Percentiles rank a stretch among this genome's conserved stretches.
phyloP scores from a whole-genome alignment of 2,888 invertebrate genomes.

The Theretra japonica region DNA sequence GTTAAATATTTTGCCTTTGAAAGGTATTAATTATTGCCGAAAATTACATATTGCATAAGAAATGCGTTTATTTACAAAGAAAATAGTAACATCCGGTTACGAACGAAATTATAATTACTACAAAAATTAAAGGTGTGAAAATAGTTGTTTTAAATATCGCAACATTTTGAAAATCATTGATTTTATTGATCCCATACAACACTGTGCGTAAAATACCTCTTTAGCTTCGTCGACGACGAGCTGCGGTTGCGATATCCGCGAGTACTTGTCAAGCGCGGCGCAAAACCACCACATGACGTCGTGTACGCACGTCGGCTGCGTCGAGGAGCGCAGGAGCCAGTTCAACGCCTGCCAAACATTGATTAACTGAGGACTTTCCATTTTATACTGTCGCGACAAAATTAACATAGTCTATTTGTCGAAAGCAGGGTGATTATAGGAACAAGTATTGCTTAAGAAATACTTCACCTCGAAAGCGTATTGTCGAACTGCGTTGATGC shows the following conservation, averaged over 20 bases:
- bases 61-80: too few species aligned
- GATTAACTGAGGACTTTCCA: neutral
- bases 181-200: neutral
- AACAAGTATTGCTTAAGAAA: neutral
- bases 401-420: too few species aligned
- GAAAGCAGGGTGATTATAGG: neutral
- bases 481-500: slow-evolving; percentile 91
- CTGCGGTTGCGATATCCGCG: slow-evolving; percentile 63
- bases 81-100: too few species aligned
- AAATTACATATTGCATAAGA: too few species aligned
- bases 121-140: too few species aligned
- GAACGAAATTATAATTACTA: too few species aligned
- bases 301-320: slow-evolving; percentile 95
- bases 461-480: slow-evolving; percentile 91
- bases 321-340: slow-evolving; percentile 96
- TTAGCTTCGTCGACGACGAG: slow-evolving; percentile 62
- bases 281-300: slow-evolving; percentile 99
- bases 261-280: slow-evolving; percentile 88
- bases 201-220: slow-evolving; percentile 54
- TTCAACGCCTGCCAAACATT: slow-evolving; percentile 89
- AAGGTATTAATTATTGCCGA: too few species aligned
- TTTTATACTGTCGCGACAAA: too few species aligned
- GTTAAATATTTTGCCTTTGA: too few species aligned
- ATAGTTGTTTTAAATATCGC: too few species aligned
- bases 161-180: neutral